Percentiles rank a stretch among this genome's conserved stretches.
These are phyloP conservation scores for Ericerus pela DNA, from an alignment of 1,140 invertebrate genomes.

Conservation along the genomic window DNA sequence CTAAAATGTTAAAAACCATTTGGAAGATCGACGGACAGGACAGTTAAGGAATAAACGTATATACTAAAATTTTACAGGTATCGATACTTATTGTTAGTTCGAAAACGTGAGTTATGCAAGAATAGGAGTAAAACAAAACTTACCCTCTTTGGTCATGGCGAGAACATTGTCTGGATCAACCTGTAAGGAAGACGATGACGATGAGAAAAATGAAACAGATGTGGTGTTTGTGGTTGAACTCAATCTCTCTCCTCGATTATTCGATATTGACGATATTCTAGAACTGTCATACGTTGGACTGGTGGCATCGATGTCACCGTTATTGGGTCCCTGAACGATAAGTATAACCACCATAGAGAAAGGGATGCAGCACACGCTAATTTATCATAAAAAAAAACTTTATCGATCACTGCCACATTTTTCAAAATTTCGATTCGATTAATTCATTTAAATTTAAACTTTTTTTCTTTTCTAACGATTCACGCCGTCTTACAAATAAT, in stretches of 20 bases:
- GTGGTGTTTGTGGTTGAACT: conserved; percentile 17
- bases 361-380: too few species aligned
- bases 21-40: too few species aligned
- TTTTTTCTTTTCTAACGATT: too few species aligned
- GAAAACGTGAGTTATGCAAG: too few species aligned
- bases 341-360: not conserved
- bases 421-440: too few species aligned
- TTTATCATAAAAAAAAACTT: not conserved
- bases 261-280: not conserved
- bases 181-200: conserved; percentile 31
- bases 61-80: too few species aligned
- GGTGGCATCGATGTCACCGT: not conserved
- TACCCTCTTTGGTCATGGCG: conserved; percentile 38
- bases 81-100: too few species aligned
- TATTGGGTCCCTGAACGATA: not conserved
- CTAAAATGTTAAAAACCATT: too few species aligned
- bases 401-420: not conserved
- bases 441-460: too few species aligned
- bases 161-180: conserved; percentile 34
- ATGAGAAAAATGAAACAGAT: conserved; percentile 21
- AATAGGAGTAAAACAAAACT: conserved; percentile 16
- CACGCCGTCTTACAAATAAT: too few species aligned
- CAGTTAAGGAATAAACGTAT: too few species aligned
- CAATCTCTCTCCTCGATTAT: not conserved
- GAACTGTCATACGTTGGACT: not conserved